phyloP scores from a whole-genome alignment of 2,113 vertebrate genomes.

The Coptodon bakossiorum region DNA sequence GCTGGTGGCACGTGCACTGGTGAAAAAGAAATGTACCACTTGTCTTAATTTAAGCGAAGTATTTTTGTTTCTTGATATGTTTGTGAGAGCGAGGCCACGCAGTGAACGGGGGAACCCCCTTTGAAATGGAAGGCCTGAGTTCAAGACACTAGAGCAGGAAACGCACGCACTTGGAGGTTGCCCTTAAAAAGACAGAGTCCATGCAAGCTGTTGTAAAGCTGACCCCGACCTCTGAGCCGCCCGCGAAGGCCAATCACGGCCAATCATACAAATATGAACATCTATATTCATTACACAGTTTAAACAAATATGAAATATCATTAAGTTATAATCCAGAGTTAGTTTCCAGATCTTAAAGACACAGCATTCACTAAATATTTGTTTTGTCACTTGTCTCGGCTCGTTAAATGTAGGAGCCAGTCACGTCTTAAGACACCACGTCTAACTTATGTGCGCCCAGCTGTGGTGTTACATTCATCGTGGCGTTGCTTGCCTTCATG shows the following conservation, averaged over 20 bases:
- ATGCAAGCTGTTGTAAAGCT: background rate
- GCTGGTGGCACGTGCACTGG: background rate
- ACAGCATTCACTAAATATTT: background rate
- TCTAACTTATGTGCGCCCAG: slow-evolving; percentile 6
- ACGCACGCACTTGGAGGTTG: background rate
- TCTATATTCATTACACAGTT: background rate
- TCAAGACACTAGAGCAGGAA: background rate
- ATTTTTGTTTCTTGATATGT: background rate
- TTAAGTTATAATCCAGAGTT: background rate
- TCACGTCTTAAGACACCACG: background rate
- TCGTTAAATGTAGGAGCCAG: background rate
- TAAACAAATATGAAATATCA: background rate
- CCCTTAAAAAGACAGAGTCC: background rate
- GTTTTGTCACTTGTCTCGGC: background rate
- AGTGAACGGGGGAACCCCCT: background rate
- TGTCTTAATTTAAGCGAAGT: background rate
- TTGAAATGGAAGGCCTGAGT: background rate
- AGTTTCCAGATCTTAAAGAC: background rate
- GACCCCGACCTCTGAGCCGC: background rate
- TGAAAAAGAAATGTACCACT: background rate
- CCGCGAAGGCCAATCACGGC: background rate
- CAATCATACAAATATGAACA: background rate
- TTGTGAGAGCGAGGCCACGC: background rate
- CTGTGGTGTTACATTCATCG: background rate
- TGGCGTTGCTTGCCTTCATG: slow-evolving; percentile 17